Percentiles rank a stretch among this genome's conserved stretches.
Evolutionary conservation across 2,797 vertebrate genomes (phyloP).

Genomic region (Cuculus canorus): DNA sequence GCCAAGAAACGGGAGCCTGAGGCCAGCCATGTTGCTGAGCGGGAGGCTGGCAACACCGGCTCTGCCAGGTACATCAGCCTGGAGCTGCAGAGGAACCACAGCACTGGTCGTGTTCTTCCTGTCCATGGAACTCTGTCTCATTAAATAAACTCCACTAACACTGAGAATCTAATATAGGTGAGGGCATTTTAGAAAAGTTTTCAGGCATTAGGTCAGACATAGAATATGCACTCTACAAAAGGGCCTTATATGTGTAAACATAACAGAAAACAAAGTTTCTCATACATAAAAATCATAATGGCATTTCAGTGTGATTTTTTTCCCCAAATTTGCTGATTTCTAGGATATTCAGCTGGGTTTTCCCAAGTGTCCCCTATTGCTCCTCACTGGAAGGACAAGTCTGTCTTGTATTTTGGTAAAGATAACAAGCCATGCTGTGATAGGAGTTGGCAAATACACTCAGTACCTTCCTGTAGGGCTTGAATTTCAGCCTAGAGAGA

Average conservation of each 20-base stretch:
- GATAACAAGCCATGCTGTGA: not conserved
- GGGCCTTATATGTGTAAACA: no score
- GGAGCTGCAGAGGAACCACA: no score
- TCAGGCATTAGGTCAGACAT: not conserved
- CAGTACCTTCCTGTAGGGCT: not conserved
- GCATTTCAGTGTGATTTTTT: not conserved
- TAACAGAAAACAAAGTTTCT: not conserved
- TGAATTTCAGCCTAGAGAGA: not conserved
- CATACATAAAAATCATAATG: fast-evolving
- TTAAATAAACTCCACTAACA: not conserved
- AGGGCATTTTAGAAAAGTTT: not conserved
- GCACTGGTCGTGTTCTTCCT: not conserved
- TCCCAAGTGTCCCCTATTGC: no score
- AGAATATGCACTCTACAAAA: not conserved
- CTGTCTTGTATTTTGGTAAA: not conserved
- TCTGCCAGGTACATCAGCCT: no score
- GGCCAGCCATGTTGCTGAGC: no score
- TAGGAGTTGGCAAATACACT: fast-evolving
- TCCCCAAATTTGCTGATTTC: not conserved
- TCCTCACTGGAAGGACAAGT: not conserved
- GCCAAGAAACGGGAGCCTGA: no score
- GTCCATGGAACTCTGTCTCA: not conserved
- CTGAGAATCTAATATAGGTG: not conserved
- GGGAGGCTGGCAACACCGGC: no score
- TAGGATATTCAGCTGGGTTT: not conserved